Percentiles rank a stretch among this genome's conserved stretches.
These are phyloP conservation scores for Encarsia formosa DNA, from an alignment of 2,888 invertebrate genomes.

Conservation along the genomic window DNA sequence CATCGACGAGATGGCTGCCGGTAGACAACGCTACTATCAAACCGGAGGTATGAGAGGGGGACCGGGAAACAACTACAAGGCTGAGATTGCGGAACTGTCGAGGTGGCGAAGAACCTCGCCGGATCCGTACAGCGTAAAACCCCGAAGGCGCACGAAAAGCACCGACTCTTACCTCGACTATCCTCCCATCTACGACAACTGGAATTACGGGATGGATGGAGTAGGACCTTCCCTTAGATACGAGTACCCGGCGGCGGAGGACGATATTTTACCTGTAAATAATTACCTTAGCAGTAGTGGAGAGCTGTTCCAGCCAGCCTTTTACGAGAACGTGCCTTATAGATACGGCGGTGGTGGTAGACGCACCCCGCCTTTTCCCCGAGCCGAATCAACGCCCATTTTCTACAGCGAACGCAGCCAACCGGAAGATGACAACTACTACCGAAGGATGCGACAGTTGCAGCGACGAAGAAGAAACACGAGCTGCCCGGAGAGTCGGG, in stretches of 20 bases:
- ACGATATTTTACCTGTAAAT: neutral
- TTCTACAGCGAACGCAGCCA: too few relatives aligned
- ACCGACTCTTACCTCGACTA: conserved; percentile 42
- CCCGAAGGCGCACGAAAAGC: conserved; percentile 34
- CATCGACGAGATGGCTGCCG: conserved; percentile 57
- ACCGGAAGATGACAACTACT: conserved; percentile 11
- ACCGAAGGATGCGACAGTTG: conserved; percentile 27
- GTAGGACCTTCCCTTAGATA: conserved; percentile 30
- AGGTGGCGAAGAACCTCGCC: conserved; percentile 24
- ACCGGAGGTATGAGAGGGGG: too few relatives aligned
- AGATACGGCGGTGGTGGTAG: neutral
- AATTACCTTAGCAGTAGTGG: neutral
- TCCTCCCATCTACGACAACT: conserved; percentile 34
- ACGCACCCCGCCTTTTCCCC: neutral
- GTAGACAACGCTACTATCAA: neutral
- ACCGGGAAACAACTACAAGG: conserved; percentile 26
- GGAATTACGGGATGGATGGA: conserved; percentile 11
- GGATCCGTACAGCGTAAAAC: neutral
- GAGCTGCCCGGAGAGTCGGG: conserved; percentile 40
- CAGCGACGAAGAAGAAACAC: conserved; percentile 41
- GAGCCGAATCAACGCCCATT: conserved; percentile 44
- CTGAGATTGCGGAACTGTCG: conserved; percentile 38
- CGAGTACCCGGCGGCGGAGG: conserved; percentile 9
- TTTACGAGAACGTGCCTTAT: conserved; percentile 37
- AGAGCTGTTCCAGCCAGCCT: conserved; percentile 23